These are phyloP conservation scores for Globodera rostochiensis DNA, from an alignment of 1,140 invertebrate species.

Conservation along the genomic window DNA sequence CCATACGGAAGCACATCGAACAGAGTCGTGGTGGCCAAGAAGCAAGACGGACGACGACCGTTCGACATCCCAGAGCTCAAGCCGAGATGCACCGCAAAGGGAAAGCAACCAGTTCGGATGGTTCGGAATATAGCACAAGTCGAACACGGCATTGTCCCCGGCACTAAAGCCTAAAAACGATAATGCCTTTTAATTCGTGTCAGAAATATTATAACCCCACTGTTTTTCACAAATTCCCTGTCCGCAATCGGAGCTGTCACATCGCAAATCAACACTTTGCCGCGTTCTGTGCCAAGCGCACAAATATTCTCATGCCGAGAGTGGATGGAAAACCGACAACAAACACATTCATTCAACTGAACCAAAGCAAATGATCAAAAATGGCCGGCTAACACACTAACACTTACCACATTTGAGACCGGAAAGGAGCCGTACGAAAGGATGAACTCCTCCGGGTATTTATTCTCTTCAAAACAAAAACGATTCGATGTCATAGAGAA, in stretches of 20 bases:
- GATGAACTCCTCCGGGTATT: constrained; percentile 13
- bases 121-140: constrained; percentile 36
- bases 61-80: constrained; percentile 38
- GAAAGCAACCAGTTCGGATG: constrained; percentile 23
- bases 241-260: constrained; percentile 4
- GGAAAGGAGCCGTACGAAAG: constrained; percentile 13
- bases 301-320: constrained; percentile 34
- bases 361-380: constrained; percentile 11
- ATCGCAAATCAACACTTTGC: constrained; percentile 18
- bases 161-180: constrained; percentile 26
- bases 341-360: constrained; percentile 34
- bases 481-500: background rate
- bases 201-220: constrained; percentile 11
- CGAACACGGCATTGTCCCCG: constrained; percentile 36
- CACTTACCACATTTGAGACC: constrained; percentile 3
- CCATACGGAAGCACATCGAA: constrained; percentile 19
- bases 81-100: constrained; percentile 22
- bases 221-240: constrained; percentile 26
- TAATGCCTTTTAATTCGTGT: background rate
- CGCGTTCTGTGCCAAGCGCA: constrained; percentile 33
- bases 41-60: constrained; percentile 17
- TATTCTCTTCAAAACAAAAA: background rate
- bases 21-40: constrained; percentile 27
- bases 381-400: constrained; percentile 10
- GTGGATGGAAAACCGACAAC: constrained; percentile 31